phyloP scores from a whole-genome alignment of 2,888 invertebrate species.

The Calephelis perditalis region DNA sequence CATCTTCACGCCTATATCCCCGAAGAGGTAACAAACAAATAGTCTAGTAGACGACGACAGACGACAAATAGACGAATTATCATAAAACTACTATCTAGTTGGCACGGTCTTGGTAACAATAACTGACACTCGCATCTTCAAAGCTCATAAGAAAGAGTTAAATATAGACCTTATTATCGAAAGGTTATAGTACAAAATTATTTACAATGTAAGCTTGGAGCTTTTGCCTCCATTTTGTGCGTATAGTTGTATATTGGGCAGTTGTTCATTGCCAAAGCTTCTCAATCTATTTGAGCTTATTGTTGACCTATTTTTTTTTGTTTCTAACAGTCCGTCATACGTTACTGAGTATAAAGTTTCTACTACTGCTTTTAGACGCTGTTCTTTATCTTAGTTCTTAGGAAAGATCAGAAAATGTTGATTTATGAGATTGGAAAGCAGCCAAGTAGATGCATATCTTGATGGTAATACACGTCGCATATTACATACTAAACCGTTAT shows the following conservation, averaged over 20 bases:
- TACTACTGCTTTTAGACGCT: slow-evolving; percentile 37
- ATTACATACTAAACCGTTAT: too few relatives aligned
- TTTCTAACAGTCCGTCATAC: not conserved
- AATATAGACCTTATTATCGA: slow-evolving; percentile 15
- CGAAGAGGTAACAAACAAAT: too few relatives aligned
- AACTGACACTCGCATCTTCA: too few relatives aligned
- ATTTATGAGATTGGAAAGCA: slow-evolving; percentile 22
- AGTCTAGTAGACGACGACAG: too few relatives aligned
- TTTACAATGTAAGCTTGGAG: slow-evolving; percentile 35
- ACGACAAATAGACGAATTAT: too few relatives aligned
- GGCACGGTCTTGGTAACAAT: too few relatives aligned
- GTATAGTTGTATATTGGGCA: slow-evolving; percentile 62
- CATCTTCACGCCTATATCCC: too few relatives aligned
- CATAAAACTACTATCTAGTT: too few relatives aligned
- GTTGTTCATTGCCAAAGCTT: slow-evolving; percentile 57
- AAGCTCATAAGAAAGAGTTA: too few relatives aligned
- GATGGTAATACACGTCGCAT: too few relatives aligned
- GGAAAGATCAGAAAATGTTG: accelerated
- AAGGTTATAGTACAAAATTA: slow-evolving; percentile 30
- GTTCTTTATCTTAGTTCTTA: slow-evolving; percentile 33
- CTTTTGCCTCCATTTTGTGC: slow-evolving; percentile 45
- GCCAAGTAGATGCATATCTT: too few relatives aligned
- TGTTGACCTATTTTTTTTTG: slow-evolving; percentile 25
- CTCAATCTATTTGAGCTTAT: slow-evolving; percentile 45
- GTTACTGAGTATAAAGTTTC: slow-evolving; percentile 38